Conservation (phyloP, 2,888 invertebrate species). For the Ypsolopha sequella region DNA sequence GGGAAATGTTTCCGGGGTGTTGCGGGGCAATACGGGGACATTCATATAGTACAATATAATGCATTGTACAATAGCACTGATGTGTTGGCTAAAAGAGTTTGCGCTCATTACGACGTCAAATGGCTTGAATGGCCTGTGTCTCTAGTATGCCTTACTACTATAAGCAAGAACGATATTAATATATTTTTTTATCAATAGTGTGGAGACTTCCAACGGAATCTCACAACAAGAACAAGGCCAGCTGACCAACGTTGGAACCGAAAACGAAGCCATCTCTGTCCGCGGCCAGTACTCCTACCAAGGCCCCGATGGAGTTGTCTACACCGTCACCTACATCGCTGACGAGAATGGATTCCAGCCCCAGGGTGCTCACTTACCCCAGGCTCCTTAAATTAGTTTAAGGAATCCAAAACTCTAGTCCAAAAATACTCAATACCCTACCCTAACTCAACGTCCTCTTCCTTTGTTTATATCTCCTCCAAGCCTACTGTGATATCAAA, state of each 20-base stretch:
- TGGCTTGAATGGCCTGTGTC: too few species aligned
- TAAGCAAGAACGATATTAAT: neutral
- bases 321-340: conserved; percentile 61
- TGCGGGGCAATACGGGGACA: too few species aligned
- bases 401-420: conserved; percentile 30
- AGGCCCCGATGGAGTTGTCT: conserved; percentile 53
- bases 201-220: conserved; percentile 44
- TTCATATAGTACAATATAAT: too few species aligned
- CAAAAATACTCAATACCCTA: conserved; percentile 38
- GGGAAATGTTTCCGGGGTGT: too few species aligned
- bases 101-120: too few species aligned
- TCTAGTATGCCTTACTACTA: neutral
- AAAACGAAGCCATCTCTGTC: conserved; percentile 33
- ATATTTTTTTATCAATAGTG: conserved; percentile 17
- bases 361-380: conserved; percentile 39
- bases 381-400: conserved; percentile 16
- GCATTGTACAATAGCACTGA: too few species aligned
- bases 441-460: conserved; percentile 1
- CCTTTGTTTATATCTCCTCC: conserved; percentile 15
- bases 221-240: conserved; percentile 16
- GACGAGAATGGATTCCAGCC: conserved; percentile 68
- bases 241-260: conserved; percentile 32
- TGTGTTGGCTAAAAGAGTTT: too few species aligned
- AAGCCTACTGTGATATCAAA: conserved; percentile 60
- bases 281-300: conserved; percentile 39